Evolutionary conservation across 2,797 vertebrate genomes (phyloP).

Genomic region (Cygnus olor): DNA sequence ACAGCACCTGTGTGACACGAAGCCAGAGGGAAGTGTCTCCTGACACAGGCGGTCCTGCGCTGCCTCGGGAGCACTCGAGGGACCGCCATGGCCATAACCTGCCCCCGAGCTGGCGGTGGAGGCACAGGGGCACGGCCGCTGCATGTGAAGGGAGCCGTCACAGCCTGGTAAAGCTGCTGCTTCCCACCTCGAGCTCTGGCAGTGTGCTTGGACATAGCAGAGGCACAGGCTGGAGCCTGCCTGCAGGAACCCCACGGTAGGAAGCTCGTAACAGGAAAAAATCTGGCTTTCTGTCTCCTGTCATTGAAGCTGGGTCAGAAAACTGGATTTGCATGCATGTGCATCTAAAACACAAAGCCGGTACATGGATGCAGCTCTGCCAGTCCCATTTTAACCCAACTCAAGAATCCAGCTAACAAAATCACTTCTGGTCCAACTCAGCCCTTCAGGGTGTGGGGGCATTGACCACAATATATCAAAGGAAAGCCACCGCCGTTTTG

Average conservation of each 20-base stretch:
- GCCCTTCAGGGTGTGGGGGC: fast-evolving
- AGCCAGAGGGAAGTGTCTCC: background rate
- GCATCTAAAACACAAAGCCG: background rate
- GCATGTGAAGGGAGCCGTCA: background rate
- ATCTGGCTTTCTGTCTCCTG: background rate
- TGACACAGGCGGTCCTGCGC: fast-evolving
- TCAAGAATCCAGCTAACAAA: background rate
- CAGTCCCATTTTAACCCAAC: background rate
- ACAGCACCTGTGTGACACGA: background rate
- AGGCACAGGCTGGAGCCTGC: background rate
- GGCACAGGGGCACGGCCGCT: background rate
- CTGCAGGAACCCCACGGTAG: fast-evolving
- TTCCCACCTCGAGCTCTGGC: fast-evolving
- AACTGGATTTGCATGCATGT: background rate
- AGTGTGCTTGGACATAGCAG: background rate
- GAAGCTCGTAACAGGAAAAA: background rate
- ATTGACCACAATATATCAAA: background rate
- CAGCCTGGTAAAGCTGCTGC: background rate
- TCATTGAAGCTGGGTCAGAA: background rate
- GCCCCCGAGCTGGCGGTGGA: background rate
- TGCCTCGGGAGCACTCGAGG: fast-evolving
- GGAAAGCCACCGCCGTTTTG: background rate
- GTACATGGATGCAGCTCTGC: background rate
- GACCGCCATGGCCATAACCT: background rate
- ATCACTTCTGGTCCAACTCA: background rate